Evolutionary conservation across 2,888 invertebrate species (phyloP).

Genomic region (Anaspis maculata): DNA sequence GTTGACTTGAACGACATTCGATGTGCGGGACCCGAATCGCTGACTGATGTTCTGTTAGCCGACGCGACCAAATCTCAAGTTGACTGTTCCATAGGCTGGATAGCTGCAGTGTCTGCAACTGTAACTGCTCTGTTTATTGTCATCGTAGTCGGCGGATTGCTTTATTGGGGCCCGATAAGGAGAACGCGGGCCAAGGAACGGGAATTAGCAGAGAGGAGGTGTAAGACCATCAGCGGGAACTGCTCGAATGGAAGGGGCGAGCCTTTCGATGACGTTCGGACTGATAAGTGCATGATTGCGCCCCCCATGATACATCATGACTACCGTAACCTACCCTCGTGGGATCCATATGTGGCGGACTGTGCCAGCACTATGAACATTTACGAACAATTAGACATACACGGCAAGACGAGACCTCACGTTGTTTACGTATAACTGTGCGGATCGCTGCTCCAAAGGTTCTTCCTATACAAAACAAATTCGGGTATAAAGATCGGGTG

Average conservation of each 20-base stretch:
- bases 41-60: slow-evolving; percentile 46
- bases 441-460: slow-evolving; percentile 11
- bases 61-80: slow-evolving; percentile 56
- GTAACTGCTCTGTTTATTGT: slow-evolving; percentile 31
- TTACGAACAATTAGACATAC: slow-evolving; percentile 41
- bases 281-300: slow-evolving; percentile 34
- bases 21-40: slow-evolving; percentile 52
- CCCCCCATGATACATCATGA: slow-evolving; percentile 34
- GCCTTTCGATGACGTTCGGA: slow-evolving; percentile 28
- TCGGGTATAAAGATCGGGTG: slow-evolving; percentile 12
- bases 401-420: slow-evolving; percentile 41
- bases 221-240: slow-evolving; percentile 18
- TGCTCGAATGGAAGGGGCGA: slow-evolving; percentile 15
- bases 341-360: slow-evolving; percentile 35
- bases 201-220: slow-evolving; percentile 22
- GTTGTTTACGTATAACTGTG: slow-evolving; percentile 46
- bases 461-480: slow-evolving; percentile 13
- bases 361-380: slow-evolving; percentile 30
- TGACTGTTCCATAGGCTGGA: slow-evolving; percentile 55
- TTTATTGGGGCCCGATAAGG: slow-evolving; percentile 34
- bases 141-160: slow-evolving; percentile 28
- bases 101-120: slow-evolving; percentile 50
- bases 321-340: slow-evolving; percentile 35
- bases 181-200: slow-evolving; percentile 25
- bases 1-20: slow-evolving; percentile 52